Evolutionary conservation across 2,888 invertebrate species (phyloP).

Genomic region (Drosophila colorata): DNA sequence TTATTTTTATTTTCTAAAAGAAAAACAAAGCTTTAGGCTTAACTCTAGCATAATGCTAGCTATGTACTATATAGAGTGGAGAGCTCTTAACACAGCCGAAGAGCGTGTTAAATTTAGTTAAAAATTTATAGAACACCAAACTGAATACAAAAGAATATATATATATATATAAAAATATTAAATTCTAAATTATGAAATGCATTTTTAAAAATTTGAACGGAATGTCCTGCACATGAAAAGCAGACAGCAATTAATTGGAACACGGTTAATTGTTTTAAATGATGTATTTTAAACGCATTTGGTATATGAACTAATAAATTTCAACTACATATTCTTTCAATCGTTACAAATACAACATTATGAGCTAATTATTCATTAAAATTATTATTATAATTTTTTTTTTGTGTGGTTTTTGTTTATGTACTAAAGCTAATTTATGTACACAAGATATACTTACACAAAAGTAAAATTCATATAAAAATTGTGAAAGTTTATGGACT

Average conservation of each 20-base stretch:
- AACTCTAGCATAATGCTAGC: constrained; percentile 28
- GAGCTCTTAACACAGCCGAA: constrained; percentile 5
- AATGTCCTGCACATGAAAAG: too few species aligned
- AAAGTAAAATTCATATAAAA: constrained; percentile 69
- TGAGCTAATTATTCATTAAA: constrained; percentile 49
- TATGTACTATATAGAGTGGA: constrained; percentile 19
- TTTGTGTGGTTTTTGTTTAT: too few species aligned
- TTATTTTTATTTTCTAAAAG: constrained; percentile 61
- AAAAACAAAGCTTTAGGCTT: constrained; percentile 43
- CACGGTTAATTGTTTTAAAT: constrained; percentile 22
- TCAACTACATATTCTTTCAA: constrained; percentile 57
- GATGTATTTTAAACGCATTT: constrained; percentile 64
- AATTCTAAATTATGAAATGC: not conserved
- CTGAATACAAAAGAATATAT: constrained; percentile 24
- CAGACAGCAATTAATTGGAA: constrained; percentile 2
- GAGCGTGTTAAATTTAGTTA: constrained; percentile 38
- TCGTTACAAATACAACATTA: constrained; percentile 48
- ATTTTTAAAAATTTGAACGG: not conserved
- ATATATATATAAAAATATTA: constrained; percentile 35
- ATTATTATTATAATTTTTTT: constrained; percentile 36
- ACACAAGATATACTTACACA: constrained; percentile 67
- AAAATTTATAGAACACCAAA: constrained; percentile 55
- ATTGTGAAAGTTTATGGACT: constrained; percentile 46
- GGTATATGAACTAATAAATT: constrained; percentile 61
- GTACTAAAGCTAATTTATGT: constrained; percentile 56